These are phyloP conservation scores for Drosophila barbarae DNA, from an alignment of 2,888 invertebrate genomes.

Conservation along the genomic window DNA sequence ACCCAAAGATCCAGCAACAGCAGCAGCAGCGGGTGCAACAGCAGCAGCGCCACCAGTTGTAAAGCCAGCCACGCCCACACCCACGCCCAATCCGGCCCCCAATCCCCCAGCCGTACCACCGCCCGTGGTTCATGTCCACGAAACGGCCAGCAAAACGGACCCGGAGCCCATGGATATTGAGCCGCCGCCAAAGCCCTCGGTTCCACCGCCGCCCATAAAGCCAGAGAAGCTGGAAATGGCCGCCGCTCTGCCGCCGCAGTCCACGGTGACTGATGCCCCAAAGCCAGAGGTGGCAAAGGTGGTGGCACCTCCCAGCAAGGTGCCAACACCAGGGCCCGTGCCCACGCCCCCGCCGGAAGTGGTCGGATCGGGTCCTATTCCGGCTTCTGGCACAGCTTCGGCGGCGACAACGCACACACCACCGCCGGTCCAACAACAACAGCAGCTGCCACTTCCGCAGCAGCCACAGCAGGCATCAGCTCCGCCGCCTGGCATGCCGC, in stretches of 20 bases:
- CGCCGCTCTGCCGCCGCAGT: conserved; percentile 32
- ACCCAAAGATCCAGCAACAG: conserved; percentile 14
- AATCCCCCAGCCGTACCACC: conserved; percentile 23
- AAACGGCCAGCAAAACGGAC: conserved; percentile 76
- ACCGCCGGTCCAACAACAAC: conserved; percentile 77
- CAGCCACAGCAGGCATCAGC: conserved; percentile 31
- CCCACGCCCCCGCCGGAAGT: conserved; percentile 47
- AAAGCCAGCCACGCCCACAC: conserved; percentile 11
- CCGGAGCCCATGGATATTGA: conserved; percentile 79
- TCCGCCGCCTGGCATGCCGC: conserved; percentile 81
- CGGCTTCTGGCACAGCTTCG: conserved; percentile 28
- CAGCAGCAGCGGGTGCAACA: conserved; percentile 30
- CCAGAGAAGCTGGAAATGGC: conserved; percentile 62
- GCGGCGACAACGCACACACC: conserved; percentile 80
- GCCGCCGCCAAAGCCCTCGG: conserved; percentile 77
- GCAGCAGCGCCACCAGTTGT: conserved; percentile 6
- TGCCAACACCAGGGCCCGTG: conserved; percentile 48
- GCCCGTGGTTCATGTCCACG: conserved; percentile 52
- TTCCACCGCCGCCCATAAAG: conserved; percentile 66
- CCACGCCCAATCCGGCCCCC: conserved; percentile 4
- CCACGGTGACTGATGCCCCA: conserved; percentile 25
- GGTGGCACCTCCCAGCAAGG: conserved; percentile 41
- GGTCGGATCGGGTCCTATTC: not conserved
- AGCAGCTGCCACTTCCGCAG: conserved; percentile 61
- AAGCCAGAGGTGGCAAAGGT: conserved; percentile 36